Conservation (phyloP, 1,140 invertebrate genomes). For the Ostrea edulis region DNA sequence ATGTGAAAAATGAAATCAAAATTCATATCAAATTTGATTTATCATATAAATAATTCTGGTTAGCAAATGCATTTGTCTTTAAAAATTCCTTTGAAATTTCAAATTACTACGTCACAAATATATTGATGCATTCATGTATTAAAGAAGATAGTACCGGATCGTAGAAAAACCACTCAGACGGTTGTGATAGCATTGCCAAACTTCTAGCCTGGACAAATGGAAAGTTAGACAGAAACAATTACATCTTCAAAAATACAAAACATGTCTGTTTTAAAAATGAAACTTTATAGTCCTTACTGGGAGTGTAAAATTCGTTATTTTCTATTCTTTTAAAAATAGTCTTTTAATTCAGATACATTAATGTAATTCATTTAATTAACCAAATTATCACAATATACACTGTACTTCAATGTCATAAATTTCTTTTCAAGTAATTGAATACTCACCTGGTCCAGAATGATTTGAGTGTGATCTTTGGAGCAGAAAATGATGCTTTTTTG, state of each 20-base stretch:
- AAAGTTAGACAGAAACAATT: neutral
- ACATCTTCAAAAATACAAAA: no score
- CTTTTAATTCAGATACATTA: no score
- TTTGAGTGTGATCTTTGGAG: constrained; percentile 62
- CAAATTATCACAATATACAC: no score
- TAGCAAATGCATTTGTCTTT: no score
- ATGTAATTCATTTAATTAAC: no score
- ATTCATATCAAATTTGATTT: neutral
- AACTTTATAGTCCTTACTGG: no score
- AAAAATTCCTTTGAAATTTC: no score
- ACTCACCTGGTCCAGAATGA: constrained; percentile 67
- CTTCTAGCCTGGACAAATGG: constrained; percentile 66
- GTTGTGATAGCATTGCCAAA: constrained; percentile 74
- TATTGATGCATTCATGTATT: neutral
- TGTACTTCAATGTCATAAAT: no score
- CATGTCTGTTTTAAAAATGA: no score
- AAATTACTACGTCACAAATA: no score
- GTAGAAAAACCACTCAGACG: constrained; percentile 74
- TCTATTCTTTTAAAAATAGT: no score
- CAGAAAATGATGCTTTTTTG: constrained; percentile 71
- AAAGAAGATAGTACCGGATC: constrained; percentile 65
- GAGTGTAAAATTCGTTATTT: no score
- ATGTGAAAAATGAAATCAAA: neutral
- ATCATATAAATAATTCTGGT: neutral
- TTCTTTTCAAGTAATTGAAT: neutral